phyloP scores from a whole-genome alignment of 2,888 invertebrate species.

The Dasypolia templi region DNA sequence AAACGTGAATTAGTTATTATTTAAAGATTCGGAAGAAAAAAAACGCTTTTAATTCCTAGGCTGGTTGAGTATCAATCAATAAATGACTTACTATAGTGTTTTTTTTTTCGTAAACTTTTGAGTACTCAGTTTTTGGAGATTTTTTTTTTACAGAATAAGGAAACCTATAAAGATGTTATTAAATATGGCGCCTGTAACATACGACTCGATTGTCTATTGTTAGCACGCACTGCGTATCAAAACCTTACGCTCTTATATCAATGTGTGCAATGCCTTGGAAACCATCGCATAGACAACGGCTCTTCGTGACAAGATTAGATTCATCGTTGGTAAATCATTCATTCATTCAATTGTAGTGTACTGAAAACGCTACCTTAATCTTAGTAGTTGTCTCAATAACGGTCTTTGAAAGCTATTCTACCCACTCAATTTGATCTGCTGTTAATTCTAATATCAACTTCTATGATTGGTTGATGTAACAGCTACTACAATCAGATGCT shows the following conservation, averaged over 20 bases:
- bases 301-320: too few species aligned
- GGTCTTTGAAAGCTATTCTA: too few species aligned
- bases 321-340: neutral
- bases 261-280: slow-evolving; percentile 14
- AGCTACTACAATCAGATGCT: neutral
- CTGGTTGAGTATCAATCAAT: neutral
- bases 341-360: neutral
- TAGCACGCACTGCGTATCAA: slow-evolving; percentile 36
- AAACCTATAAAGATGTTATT: slow-evolving; percentile 42
- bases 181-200: slow-evolving; percentile 50
- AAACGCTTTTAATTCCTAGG: neutral
- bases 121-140: too few species aligned
- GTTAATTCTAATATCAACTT: too few species aligned
- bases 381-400: too few species aligned
- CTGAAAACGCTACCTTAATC: neutral
- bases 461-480: too few species aligned
- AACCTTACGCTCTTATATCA: slow-evolving; percentile 6
- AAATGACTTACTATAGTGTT: neutral
- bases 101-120: too few species aligned
- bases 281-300: neutral
- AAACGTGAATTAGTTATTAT: neutral
- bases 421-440: too few species aligned
- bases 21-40: neutral
- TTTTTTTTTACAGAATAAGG: too few species aligned
- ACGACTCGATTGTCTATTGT: slow-evolving; percentile 57